Base-by-base conservation (phyloP, 2,888 invertebrate species). In the Siphonodentalium dalli region DNA sequence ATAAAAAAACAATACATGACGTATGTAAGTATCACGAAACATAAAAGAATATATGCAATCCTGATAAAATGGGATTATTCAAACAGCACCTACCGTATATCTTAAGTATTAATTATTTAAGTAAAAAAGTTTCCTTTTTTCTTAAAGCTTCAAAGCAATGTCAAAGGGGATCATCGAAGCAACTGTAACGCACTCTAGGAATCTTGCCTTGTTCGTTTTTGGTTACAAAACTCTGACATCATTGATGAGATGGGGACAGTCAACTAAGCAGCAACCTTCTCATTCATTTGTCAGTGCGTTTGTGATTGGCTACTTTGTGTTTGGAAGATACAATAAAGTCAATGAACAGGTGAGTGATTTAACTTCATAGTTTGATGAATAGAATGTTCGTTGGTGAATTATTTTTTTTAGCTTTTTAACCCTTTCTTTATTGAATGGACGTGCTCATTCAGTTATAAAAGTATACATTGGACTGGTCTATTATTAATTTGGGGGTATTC, bases 301-400 rank as follows among this genome's bases (percentile, higher is more conserved):
- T 45, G 53, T 80, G 24, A 78, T 79, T 33, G 84, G 84, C 3
- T 83, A 82, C 57, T 65, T 78, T 21, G 77, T 84, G 2, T 84
- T 84, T 65, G 84, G 84, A 28, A 76, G 77, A 52, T 81, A 83
- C 58, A 84, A 84, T 65, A 82, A 82, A 66, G 82, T 84, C 24
- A 84, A 84, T 67, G 84, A 84, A 75, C 84, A 84, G 76, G 84
- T 84, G 53, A 59, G 54, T 58, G n/a, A 4, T 13, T 18, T 33
- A 11, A 27, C 31, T 11, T 33, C 24, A 11, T 29, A 29, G 9
- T 29, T 13, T 11, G 31, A 21, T n/a, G n/a, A n/a, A n/a, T n/a
- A n/a, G n/a, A n/a, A n/a, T n/a, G n/a, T n/a, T n/a, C n/a, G n/a
- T n/a, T n/a, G n/a, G n/a, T n/a, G n/a, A n/a, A n/a, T n/a, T n/a